Percentiles rank a stretch among this genome's conserved stretches.
These are phyloP conservation scores for Glossosoma conforme DNA, from an alignment of 1,140 invertebrate species.

Conservation along the genomic window DNA sequence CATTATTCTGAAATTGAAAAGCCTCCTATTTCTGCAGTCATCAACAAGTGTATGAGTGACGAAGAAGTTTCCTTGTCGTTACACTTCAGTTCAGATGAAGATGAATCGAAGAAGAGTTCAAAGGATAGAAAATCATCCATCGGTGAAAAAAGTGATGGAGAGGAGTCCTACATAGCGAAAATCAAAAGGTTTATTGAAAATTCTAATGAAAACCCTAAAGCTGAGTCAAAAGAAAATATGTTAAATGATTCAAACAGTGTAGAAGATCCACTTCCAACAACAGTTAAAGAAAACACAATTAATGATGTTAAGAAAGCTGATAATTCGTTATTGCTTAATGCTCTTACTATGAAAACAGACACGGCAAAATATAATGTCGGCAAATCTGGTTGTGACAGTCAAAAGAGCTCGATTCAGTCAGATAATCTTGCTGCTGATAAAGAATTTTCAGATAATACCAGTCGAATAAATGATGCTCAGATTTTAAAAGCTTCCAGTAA, in stretches of 20 bases:
- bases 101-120: constrained; percentile 2
- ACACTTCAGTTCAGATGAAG: constrained; percentile 19
- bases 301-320: constrained; percentile 1
- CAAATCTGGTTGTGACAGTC: too few species aligned
- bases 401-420: too few species aligned
- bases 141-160: not conserved
- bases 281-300: not conserved
- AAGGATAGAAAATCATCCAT: not conserved
- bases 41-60: too few species aligned
- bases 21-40: too few species aligned
- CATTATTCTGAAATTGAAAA: too few species aligned
- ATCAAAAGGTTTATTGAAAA: constrained; percentile 8
- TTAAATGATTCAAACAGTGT: not conserved
- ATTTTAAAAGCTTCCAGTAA: too few species aligned
- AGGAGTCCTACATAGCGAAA: not conserved
- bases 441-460: too few species aligned
- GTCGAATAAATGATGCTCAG: too few species aligned
- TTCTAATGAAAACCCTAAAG: not conserved
- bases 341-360: too few species aligned
- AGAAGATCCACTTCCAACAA: not conserved
- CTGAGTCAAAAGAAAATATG: not conserved
- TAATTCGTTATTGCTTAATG: too few species aligned
- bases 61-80: constrained; percentile 15
- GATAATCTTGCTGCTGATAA: too few species aligned
- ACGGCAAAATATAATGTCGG: too few species aligned